Evolutionary conservation across 2,797 vertebrate genomes (phyloP).

Genomic region (Orientallactaga sibirica): DNA sequence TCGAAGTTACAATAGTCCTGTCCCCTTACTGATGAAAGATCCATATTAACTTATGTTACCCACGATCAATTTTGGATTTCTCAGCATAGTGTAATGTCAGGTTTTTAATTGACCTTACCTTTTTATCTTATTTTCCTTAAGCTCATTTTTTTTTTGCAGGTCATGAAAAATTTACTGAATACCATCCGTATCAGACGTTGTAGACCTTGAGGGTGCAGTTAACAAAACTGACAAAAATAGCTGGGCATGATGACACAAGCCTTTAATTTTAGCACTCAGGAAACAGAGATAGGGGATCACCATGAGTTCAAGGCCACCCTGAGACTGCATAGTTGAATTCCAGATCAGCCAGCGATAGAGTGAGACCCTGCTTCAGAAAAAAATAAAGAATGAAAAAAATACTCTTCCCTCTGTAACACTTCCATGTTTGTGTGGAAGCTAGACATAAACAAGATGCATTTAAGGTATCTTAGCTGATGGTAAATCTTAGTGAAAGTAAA

Average conservation of each 20-base stretch:
- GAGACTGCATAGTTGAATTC: too few relatives aligned
- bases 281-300: too few relatives aligned
- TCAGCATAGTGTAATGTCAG: background rate
- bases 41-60: background rate
- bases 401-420: background rate
- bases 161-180: background rate
- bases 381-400: background rate
- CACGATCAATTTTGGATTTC: slow-evolving; percentile 8
- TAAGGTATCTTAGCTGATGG: background rate
- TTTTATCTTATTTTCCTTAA: background rate
- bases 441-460: background rate
- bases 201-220: background rate
- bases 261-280: too few relatives aligned
- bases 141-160: background rate
- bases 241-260: too few relatives aligned
- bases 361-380: too few relatives aligned
- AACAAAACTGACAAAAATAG: background rate
- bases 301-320: too few relatives aligned
- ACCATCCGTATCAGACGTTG: background rate
- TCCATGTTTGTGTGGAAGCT: background rate
- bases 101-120: slow-evolving; percentile 13
- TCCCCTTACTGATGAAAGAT: background rate
- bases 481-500: slow-evolving; percentile 15
- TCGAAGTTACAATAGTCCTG: background rate
- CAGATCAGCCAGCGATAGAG: too few relatives aligned